Evolutionary conservation across 2,888 invertebrate species (phyloP).

Genomic region (Ditylenchus weischeri): DNA sequence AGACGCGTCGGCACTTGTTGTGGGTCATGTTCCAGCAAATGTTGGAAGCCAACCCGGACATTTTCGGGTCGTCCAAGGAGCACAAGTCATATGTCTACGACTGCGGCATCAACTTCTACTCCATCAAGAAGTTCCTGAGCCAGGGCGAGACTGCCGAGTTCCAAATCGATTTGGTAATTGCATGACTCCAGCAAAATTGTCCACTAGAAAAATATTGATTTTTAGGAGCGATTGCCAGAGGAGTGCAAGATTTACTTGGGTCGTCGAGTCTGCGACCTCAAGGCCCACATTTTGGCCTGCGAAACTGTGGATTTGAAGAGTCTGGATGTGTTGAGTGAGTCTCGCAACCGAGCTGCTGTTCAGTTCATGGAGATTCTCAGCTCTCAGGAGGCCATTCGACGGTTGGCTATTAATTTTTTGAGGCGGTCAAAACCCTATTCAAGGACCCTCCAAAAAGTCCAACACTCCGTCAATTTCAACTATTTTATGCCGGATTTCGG

Average conservation of each 20-base stretch:
- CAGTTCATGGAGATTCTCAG: slow-evolving; percentile 25
- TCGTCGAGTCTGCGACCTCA: slow-evolving; percentile 8
- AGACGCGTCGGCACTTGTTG: slow-evolving; percentile 17
- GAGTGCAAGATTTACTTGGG: slow-evolving; percentile 8
- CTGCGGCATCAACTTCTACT: slow-evolving; percentile 24
- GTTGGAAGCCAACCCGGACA: slow-evolving; percentile 8
- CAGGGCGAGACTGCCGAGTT: slow-evolving; percentile 12
- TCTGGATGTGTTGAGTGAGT: background rate
- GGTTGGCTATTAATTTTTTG: background rate
- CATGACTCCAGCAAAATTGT: no score
- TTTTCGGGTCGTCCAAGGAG: slow-evolving; percentile 11
- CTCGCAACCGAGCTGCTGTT: slow-evolving; percentile 20
- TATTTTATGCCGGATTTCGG: no score
- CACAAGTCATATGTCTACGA: slow-evolving; percentile 16
- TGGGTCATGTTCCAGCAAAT: slow-evolving; percentile 23
- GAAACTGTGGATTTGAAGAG: slow-evolving; percentile 10
- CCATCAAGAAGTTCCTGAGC: slow-evolving; percentile 6
- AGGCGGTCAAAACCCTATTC: no score
- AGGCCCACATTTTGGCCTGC: slow-evolving; percentile 16
- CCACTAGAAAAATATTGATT: no score
- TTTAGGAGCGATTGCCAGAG: slow-evolving; percentile 5
- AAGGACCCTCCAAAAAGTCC: no score
- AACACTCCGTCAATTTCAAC: no score
- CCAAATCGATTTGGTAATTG: background rate
- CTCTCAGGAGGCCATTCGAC: slow-evolving; percentile 18